Evolutionary conservation across 2,113 vertebrate species (phyloP), one percentile per base, ranked within the genome.

Genomic region (Microtus richardsoni): DNA sequence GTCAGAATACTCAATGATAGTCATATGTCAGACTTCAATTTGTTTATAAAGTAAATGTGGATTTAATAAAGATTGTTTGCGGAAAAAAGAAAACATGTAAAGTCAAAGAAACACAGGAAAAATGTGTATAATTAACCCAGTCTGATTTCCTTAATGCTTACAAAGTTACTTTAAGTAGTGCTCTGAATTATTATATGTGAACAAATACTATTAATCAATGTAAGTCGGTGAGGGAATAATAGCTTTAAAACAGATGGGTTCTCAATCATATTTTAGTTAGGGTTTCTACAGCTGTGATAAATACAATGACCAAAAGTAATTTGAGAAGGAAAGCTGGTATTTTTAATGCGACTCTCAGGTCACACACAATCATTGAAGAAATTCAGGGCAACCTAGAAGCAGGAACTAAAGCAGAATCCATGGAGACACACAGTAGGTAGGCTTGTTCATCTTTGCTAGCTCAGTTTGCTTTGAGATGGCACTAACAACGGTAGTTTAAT

Each of bases 321-420:
- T 41, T 28, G 2, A 14, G 58, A 2, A 62, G 14, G 14, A 62
- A 41, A 64, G 13, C 0, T 2, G 58, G 2, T 17, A 2, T 19
- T 62, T 17, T 10, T 84, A 24, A 13, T 30, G 28, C 14, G 10
- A 30, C 13, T 62, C n/a, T 41, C 24, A 30, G 16, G 80, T 30
- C 58, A 41, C 60, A 28, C 13, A 62, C 7, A 36, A 60, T 60
- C 14, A 62, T 4, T 41, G 24, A 62, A 16, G 24, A 24, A 44
- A 62, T n/a, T 28, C 14, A 41, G n/a, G 7, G 7, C 5, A 62
- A 17, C 13, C 13, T 60, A 26, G 14, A 4, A 26, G 6, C 24
- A 30, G 7, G 26, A 44, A 44, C 14, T 84, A 8, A 64, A 44
- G 14, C 39, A 84, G 39, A 19, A 84, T 7, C 12, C 13, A 41